Base-by-base conservation (phyloP, 2,113 vertebrate genomes). In the Anoplopoma fimbria region DNA sequence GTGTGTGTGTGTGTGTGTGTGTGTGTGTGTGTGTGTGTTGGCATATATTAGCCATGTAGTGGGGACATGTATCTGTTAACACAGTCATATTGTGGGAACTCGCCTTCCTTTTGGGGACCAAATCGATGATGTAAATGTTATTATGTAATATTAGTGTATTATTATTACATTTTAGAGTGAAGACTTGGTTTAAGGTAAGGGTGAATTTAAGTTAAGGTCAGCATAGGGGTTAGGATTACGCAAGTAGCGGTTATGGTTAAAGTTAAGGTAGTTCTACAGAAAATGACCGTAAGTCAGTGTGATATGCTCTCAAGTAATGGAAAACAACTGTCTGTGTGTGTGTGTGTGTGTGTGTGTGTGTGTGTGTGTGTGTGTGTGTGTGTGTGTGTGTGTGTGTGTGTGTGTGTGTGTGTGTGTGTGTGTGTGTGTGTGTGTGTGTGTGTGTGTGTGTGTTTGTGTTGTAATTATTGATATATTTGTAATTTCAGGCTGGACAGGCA, bases 371-470 rank as follows among this genome's bases (percentile, higher is more conserved):
- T 74, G 61, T 75, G 45, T 57, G 27, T 64, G 33, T 21, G n/a
- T 62, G 21, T 74, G 61, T 77, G 53, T 51, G 29, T 65, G 34
- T 15, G 17, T 60, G 23, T 15, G 36, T 33, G n/a, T n/a, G n/a
- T n/a, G n/a, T n/a, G 73, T 72, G 15, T 63, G 14, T 74, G 61
- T 75, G 45, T 57, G 27, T 64, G 33, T 21, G n/a, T 62, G 21
- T 74, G 15, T 63, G 14, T 74, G 61, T 75, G 45, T 57, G 27
- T 64, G 33, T 21, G n/a, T 62, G 21, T 74, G 61, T 77, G 53
- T 51, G 29, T 65, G 34, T 15, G 17, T 60, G 23, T 15, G 36
- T 33, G 73, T 72, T 49, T 15, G 36, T 33, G 73, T 72, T 49
- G 64, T 57, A 53, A 64, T 70, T 17, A 1, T 38, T 42, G 23